Evolutionary conservation across 2,113 vertebrate species (phyloP).

Genomic region (Coracopsis vasa): DNA sequence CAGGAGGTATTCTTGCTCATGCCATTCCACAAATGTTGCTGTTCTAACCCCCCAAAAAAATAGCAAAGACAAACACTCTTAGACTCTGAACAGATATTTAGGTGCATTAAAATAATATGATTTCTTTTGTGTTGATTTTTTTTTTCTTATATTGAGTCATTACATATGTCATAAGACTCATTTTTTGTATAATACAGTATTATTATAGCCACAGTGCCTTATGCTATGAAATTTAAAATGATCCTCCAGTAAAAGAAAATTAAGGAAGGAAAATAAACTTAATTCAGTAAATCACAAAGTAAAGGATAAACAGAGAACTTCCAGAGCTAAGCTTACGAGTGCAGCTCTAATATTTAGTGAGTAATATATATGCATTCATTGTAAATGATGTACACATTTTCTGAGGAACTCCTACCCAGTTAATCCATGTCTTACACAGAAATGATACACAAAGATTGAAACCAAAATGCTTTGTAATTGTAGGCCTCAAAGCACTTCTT

Average conservation of each 20-base stretch:
- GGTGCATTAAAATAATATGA: neutral
- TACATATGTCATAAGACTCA: neutral
- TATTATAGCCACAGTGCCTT: neutral
- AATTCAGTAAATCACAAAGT: neutral
- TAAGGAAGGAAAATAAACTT: neutral
- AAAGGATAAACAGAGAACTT: neutral
- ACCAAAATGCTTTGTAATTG: neutral
- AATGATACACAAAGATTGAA: neutral
- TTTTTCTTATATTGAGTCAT: neutral
- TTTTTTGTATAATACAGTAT: neutral
- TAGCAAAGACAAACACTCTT: neutral
- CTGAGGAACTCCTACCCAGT: neutral
- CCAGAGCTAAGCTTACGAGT: neutral
- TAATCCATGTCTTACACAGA: neutral
- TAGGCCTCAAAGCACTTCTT: neutral
- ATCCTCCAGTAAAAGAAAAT: neutral
- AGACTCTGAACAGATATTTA: neutral
- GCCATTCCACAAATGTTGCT: neutral
- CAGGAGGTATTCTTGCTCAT: neutral
- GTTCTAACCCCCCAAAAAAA: rapidly evolving
- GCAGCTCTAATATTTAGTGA: neutral
- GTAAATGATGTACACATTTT: neutral
- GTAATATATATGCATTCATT: neutral
- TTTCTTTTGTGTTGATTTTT: neutral
- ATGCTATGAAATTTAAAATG: neutral